These are phyloP conservation scores for Chouioia cunea DNA, from an alignment of 2,888 invertebrate genomes.

Conservation along the genomic window DNA sequence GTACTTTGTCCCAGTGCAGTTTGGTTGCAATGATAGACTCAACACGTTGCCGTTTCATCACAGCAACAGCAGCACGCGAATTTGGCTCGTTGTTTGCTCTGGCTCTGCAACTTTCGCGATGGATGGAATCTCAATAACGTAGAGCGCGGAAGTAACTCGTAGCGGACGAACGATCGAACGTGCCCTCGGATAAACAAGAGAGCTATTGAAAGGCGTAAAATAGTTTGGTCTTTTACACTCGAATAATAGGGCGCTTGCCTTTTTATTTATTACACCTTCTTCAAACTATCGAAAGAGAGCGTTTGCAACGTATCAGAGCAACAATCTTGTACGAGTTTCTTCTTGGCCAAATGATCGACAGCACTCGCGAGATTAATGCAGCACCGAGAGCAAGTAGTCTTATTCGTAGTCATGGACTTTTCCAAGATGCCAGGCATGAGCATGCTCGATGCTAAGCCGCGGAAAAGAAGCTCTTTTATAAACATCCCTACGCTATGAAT, in stretches of 20 bases:
- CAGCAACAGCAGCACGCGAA: not conserved
- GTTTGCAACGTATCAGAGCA: not conserved
- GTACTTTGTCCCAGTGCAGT: no score
- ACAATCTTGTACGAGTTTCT: not conserved
- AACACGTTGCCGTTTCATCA: no score
- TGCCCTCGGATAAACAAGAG: constrained; percentile 14
- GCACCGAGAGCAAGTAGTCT: constrained; percentile 20
- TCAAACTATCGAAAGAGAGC: constrained; percentile 1
- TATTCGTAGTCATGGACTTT: not conserved
- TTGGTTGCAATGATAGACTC: no score
- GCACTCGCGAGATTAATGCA: constrained; percentile 31
- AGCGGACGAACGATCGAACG: constrained; percentile 27
- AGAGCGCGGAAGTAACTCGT: constrained; percentile 28
- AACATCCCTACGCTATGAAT: no score
- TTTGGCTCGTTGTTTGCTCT: constrained; percentile 26
- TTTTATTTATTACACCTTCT: not conserved
- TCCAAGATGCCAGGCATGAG: no score
- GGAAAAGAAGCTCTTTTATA: no score
- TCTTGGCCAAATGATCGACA: not conserved
- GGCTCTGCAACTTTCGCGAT: constrained; percentile 8
- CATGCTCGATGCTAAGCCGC: no score
- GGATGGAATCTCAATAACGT: constrained; percentile 33
- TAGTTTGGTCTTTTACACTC: no score
- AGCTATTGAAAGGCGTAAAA: not conserved
- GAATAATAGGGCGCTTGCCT: no score